phyloP scores from a whole-genome alignment of 1,140 invertebrate genomes.

The Hestina assimilis region DNA sequence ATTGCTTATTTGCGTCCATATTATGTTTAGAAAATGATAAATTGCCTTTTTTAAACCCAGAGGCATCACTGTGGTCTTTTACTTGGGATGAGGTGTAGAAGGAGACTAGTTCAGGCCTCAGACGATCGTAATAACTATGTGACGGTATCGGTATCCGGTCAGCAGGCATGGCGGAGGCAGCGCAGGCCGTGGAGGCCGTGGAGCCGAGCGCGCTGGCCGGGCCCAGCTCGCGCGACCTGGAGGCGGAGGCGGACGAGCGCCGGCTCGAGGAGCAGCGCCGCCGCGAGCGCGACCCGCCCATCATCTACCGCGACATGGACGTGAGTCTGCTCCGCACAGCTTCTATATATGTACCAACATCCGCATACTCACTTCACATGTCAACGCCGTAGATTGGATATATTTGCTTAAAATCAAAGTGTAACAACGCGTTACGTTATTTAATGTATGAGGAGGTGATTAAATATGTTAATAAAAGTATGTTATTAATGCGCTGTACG shows the following conservation, averaged over 20 bases:
- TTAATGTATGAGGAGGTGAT: no score
- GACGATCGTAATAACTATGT: no score
- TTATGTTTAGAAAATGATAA: no score
- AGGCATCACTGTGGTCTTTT: neutral
- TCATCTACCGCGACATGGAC: slow-evolving; percentile 88
- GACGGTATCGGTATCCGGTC: neutral
- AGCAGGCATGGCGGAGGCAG: slow-evolving; percentile 72
- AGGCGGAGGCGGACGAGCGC: slow-evolving; percentile 83
- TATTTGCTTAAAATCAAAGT: no score
- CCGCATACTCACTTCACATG: no score
- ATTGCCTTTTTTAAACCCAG: no score
- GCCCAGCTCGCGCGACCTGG: slow-evolving; percentile 68
- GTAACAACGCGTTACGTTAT: no score
- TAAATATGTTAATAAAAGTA: no score
- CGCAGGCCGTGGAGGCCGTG: slow-evolving; percentile 44
- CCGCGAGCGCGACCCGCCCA: slow-evolving; percentile 88
- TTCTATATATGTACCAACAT: neutral
- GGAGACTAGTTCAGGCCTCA: no score
- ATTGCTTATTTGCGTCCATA: no score
- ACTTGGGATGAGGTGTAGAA: neutral
- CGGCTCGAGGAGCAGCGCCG: slow-evolving; percentile 84
- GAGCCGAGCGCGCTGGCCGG: slow-evolving; percentile 46
- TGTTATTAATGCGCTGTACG: no score
- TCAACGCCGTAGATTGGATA: no score
- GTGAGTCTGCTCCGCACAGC: slow-evolving; percentile 73